Conservation (phyloP, 1,140 invertebrate genomes). For the Pseudoatta argentina region DNA sequence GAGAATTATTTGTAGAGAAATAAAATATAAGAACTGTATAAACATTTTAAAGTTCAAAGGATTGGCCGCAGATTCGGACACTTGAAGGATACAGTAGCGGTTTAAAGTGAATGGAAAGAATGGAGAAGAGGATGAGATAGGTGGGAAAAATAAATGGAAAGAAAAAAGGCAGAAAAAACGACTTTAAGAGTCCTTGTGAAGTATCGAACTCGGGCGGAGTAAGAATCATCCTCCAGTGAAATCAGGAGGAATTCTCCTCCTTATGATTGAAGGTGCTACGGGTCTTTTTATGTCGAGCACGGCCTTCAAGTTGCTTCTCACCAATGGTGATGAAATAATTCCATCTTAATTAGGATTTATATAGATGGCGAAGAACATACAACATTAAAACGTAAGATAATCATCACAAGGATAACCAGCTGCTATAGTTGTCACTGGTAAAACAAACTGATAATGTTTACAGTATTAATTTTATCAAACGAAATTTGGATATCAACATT, state of each 20-base stretch:
- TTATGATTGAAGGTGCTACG: slow-evolving; percentile 51
- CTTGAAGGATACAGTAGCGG: background rate
- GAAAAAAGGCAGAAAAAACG: background rate
- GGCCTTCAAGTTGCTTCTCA: slow-evolving; percentile 1
- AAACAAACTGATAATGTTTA: slow-evolving; percentile 24
- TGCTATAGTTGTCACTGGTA: background rate
- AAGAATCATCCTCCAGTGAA: slow-evolving; percentile 62
- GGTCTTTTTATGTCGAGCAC: slow-evolving; percentile 53
- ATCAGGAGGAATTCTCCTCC: slow-evolving; percentile 62
- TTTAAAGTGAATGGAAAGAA: slow-evolving; percentile 19
- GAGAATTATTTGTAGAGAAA: background rate
- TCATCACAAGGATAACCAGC: slow-evolving; percentile 63
- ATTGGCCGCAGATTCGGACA: slow-evolving; percentile 13
- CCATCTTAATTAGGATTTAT: slow-evolving; percentile 83
- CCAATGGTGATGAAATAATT: slow-evolving; percentile 77
- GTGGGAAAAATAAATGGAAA: slow-evolving; percentile 30
- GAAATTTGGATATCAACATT: slow-evolving; percentile 58
- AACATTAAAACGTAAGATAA: slow-evolving; percentile 79
- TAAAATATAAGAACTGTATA: background rate
- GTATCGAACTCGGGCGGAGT: background rate
- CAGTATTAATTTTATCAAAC: slow-evolving; percentile 5
- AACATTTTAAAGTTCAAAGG: slow-evolving; percentile 8
- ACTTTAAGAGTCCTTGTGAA: slow-evolving; percentile 22
- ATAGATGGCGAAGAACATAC: slow-evolving; percentile 74
- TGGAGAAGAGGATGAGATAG: background rate